These are phyloP conservation scores for Aldabrachelys gigantea DNA, from an alignment of 2,113 vertebrate species.

Conservation along the genomic window DNA sequence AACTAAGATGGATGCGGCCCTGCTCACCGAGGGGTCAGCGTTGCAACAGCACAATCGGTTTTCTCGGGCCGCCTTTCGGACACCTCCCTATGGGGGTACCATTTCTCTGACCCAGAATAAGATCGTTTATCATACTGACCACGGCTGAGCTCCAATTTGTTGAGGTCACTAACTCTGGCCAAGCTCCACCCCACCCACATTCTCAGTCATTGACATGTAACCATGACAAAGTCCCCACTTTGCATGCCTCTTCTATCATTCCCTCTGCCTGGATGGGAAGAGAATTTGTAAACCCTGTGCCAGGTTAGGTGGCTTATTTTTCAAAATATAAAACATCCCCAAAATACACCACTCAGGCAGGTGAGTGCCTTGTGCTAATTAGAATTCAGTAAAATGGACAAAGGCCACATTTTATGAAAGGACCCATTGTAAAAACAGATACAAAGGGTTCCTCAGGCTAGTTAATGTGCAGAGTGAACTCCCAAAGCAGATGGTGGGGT, in stretches of 20 bases:
- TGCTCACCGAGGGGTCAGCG: slow-evolving; percentile 76
- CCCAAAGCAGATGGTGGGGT: slow-evolving; percentile 65
- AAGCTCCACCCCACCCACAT: slow-evolving; percentile 76
- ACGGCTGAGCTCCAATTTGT: slow-evolving; percentile 77
- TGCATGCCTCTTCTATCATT: slow-evolving; percentile 77
- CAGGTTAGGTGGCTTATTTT: slow-evolving; percentile 31
- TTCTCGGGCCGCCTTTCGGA: slow-evolving; percentile 35
- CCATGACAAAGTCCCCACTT: slow-evolving; percentile 81
- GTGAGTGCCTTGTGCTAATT: not conserved
- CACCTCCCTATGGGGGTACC: slow-evolving; percentile 68
- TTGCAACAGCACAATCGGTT: slow-evolving; percentile 26
- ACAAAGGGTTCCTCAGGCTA: not conserved
- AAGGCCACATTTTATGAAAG: not conserved
- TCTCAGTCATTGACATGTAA: slow-evolving; percentile 79
- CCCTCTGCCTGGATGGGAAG: slow-evolving; percentile 69
- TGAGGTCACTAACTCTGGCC: slow-evolving; percentile 82
- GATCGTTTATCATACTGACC: slow-evolving; percentile 85
- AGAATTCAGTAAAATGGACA: too few relatives aligned
- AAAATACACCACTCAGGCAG: not conserved
- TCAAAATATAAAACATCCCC: not conserved
- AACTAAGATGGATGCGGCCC: slow-evolving; percentile 59
- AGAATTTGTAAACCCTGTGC: slow-evolving; percentile 42
- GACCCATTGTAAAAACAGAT: slow-evolving; percentile 21
- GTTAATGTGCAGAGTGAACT: slow-evolving; percentile 71
- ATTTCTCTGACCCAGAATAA: slow-evolving; percentile 73